Base-by-base conservation (phyloP, 2,113 vertebrate species). In the Choloepus hoffmanni region DNA sequence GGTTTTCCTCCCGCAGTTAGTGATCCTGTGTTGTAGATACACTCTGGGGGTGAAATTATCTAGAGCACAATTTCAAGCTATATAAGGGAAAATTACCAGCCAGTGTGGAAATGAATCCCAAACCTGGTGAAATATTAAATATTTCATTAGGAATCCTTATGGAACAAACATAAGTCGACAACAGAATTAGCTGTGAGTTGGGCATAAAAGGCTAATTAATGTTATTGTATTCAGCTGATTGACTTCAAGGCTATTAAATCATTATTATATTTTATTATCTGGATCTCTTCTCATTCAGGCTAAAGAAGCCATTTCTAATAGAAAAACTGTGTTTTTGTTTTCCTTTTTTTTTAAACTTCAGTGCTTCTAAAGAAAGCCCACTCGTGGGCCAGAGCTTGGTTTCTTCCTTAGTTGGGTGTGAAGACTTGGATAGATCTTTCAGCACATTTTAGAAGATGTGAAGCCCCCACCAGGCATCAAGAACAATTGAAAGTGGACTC, bases 21-120 rank as follows among this genome's bases (percentile, higher is more conserved):
- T 98, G 98, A 98, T 98, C 98, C 98, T 98, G 98, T 98, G 98
- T 98, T 97, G 98, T 97, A 98, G 98, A 99, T 98, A 99, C 98
- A 98, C 97, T 97, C 93, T 93, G 92, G 8, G 8, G 96, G 97
- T 60, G 95, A 98, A 98, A 98, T 98, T 98, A 98, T 98, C 93
- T 78, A 89, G 97, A 97, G 98, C 94, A 97, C 97, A 98, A 97
- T 99, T 98, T 98, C 98, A 98, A 97, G 96, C 96, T 98, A 55
- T 97, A 96, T 97, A 96, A 98, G 92, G 98, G 97, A 98, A 98
- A 98, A 99, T 98, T 98, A 97, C 95, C 96, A 98, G 97, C 92
- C 95, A 98, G 95, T 3, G 1, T 97, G 92, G 97, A 98, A 98
- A 98, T 97, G 98, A 98, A 96, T 97, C 96, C 95, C 91, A 97